A percentile compares a stretch with the other conserved stretches of the same genome.
These are phyloP conservation scores for Apis dorsata DNA, from an alignment of 1,140 invertebrate genomes.

Conservation along the genomic window DNA sequence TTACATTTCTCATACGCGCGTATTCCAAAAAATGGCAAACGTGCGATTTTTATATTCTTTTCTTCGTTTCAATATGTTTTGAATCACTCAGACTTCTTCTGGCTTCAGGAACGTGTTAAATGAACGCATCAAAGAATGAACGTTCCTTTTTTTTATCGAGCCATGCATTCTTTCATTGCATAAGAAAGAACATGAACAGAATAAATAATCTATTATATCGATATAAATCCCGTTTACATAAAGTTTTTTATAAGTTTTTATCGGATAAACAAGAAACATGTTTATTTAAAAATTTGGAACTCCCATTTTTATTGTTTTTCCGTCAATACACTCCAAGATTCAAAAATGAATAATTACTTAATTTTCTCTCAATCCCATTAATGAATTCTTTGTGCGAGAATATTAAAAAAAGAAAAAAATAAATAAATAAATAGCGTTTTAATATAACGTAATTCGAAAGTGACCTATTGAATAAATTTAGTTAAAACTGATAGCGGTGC, in stretches of 20 bases:
- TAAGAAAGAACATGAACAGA: slow-evolving; percentile 20
- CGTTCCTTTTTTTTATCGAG: slow-evolving; percentile 7
- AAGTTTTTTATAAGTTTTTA: slow-evolving; percentile 14
- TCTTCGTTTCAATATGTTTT: slow-evolving; percentile 12
- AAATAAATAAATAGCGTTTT: slow-evolving; percentile 11
- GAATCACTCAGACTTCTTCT: slow-evolving; percentile 12
- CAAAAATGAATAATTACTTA: not conserved
- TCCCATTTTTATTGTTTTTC: not conserved
- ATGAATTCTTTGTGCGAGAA: slow-evolving; percentile 3
- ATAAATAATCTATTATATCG: slow-evolving; percentile 10
- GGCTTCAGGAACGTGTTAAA: not conserved
- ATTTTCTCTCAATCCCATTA: slow-evolving; percentile 7
- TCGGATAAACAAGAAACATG: not conserved
- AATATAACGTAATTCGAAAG: slow-evolving; percentile 44
- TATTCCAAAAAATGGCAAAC: slow-evolving; percentile 48
- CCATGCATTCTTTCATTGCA: slow-evolving; percentile 44
- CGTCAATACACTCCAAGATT: not conserved
- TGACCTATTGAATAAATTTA: slow-evolving; percentile 56
- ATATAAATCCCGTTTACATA: not conserved
- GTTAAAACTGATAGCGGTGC: slow-evolving; percentile 64
- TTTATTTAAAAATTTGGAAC: not conserved
- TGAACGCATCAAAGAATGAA: not conserved
- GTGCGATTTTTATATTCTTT: slow-evolving; percentile 23
- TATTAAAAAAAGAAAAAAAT: not conserved
- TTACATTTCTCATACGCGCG: slow-evolving; percentile 44